Evolutionary conservation across 2,113 vertebrate species (phyloP).

Genomic region (Tragelaphus imberbis): DNA sequence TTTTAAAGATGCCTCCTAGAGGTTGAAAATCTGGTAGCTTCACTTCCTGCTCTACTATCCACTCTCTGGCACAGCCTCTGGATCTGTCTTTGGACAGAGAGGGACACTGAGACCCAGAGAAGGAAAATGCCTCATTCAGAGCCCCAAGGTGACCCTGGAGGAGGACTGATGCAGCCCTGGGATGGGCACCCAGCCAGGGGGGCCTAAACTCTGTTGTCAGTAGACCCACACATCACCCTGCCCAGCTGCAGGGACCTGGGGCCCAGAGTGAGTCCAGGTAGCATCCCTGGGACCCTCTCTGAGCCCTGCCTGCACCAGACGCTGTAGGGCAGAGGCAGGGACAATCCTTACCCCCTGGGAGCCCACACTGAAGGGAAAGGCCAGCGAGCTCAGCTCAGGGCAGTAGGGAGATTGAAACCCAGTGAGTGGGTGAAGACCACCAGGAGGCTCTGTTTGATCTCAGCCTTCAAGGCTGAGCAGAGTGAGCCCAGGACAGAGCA

Average conservation of each 20-base stretch:
- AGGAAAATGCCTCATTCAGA: not conserved
- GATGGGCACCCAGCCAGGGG: not conserved
- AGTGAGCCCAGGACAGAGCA: not conserved
- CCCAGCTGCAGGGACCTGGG: not conserved
- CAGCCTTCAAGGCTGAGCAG: not conserved
- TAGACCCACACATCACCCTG: not conserved
- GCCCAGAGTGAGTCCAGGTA: not conserved
- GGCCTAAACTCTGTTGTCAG: not conserved
- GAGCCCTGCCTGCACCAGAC: not conserved
- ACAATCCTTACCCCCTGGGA: too few species aligned
- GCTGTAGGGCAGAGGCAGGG: not conserved
- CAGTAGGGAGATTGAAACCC: not conserved
- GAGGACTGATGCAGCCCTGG: not conserved
- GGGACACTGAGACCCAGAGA: not conserved
- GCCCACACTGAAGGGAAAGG: not conserved
- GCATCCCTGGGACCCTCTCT: accelerated
- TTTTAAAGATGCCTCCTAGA: not conserved
- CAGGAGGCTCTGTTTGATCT: not conserved
- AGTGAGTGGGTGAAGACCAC: not conserved
- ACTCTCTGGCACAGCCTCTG: not conserved
- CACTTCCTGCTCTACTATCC: not conserved
- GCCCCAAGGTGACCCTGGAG: not conserved
- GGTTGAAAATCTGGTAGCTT: not conserved
- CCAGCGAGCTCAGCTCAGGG: not conserved
- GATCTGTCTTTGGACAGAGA: not conserved